Conservation (phyloP, 2,888 invertebrate genomes). For the Acronicta psi region DNA sequence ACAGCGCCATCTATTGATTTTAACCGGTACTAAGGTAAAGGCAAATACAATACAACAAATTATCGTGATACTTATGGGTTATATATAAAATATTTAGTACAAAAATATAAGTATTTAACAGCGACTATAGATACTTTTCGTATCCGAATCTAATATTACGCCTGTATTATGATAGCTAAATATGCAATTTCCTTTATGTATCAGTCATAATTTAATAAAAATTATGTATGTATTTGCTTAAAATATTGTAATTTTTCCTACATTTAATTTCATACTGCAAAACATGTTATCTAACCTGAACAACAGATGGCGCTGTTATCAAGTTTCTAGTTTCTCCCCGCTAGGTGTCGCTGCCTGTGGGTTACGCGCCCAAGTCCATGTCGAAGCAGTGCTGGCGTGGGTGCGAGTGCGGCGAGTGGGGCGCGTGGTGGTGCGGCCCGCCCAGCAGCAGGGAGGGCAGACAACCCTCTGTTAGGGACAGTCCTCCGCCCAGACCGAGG, state of each 20-base stretch:
- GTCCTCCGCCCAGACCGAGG: constrained; percentile 63
- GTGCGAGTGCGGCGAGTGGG: constrained; percentile 82
- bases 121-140: too few species aligned
- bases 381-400: constrained; percentile 80
- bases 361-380: constrained; percentile 81
- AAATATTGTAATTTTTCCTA: too few species aligned
- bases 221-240: too few species aligned
- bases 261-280: neutral
- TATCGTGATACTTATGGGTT: too few species aligned
- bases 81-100: too few species aligned
- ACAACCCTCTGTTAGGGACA: constrained; percentile 68
- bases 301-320: constrained; percentile 27
- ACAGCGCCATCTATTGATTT: constrained; percentile 52
- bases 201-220: too few species aligned
- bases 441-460: constrained; percentile 76
- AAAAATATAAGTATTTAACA: too few species aligned
- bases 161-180: neutral
- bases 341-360: constrained; percentile 10
- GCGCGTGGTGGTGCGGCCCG: constrained; percentile 79
- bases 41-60: too few species aligned
- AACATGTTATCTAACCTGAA: neutral
- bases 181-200: too few species aligned
- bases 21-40: constrained; percentile 4
- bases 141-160: too few species aligned
- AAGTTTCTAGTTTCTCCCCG: neutral